phyloP scores from a whole-genome alignment of 1,140 invertebrate genomes.

The Papilio dardanus region DNA sequence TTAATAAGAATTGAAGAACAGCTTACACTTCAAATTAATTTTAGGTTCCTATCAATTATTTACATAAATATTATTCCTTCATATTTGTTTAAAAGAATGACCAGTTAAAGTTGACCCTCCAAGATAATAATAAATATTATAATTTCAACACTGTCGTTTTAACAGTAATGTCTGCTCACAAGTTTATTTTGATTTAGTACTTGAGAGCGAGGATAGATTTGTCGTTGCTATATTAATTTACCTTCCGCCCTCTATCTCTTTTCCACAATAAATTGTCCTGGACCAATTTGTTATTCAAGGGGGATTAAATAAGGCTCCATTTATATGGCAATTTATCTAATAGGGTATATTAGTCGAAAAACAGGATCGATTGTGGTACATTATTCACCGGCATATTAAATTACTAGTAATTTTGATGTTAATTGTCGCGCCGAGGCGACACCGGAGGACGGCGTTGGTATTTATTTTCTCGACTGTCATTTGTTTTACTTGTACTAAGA shows the following conservation, averaged over 20 bases:
- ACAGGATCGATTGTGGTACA: conserved; percentile 41
- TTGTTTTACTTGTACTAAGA: conserved; percentile 36
- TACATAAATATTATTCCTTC: neutral
- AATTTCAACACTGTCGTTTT: neutral
- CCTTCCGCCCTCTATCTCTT: conserved; percentile 6
- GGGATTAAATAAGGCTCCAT: conserved; percentile 50
- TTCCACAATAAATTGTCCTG: conserved; percentile 44
- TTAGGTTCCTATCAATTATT: too few relatives aligned
- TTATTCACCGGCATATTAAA: conserved; percentile 43
- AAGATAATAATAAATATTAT: neutral
- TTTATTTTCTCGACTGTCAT: conserved; percentile 46
- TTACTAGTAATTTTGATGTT: conserved; percentile 10
- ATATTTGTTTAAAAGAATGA: neutral
- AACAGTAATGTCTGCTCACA: neutral
- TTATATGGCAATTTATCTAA: conserved; percentile 52
- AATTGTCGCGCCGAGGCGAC: neutral
- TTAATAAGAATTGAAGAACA: too few relatives aligned
- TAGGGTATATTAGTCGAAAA: conserved; percentile 46
- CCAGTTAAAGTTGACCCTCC: neutral
- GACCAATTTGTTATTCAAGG: conserved; percentile 46
- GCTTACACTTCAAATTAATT: too few relatives aligned
- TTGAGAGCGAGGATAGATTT: conserved; percentile 2
- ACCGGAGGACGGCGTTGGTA: neutral
- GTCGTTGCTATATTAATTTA: conserved; percentile 22
- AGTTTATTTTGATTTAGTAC: conserved; percentile 22